Conservation (phyloP, 2,888 invertebrate species). For the Tachina grossa region DNA sequence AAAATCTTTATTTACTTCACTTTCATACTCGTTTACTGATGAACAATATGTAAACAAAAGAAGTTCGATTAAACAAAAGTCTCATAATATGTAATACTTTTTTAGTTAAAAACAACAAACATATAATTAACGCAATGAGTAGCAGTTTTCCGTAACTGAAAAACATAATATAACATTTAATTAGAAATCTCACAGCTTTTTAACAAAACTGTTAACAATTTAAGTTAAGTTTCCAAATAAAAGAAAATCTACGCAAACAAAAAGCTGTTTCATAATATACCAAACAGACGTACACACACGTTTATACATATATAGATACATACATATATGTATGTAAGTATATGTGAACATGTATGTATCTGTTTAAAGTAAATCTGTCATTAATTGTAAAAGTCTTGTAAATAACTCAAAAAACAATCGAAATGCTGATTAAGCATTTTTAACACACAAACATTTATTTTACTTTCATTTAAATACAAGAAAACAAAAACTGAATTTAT, state of each 20-base stretch:
- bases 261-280: neutral
- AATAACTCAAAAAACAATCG: neutral
- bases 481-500: slow-evolving; percentile 34
- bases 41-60: neutral
- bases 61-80: neutral
- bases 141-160: too few relatives aligned
- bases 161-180: neutral
- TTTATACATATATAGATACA: neutral
- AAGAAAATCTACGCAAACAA: neutral
- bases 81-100: neutral
- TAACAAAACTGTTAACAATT: neutral
- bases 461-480: slow-evolving; percentile 55
- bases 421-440: slow-evolving; percentile 16
- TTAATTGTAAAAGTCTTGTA: slow-evolving; percentile 9
- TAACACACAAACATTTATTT: slow-evolving; percentile 7
- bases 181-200: neutral
- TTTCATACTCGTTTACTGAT: neutral
- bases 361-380: neutral
- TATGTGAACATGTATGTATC: neutral
- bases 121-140: slow-evolving; percentile 2
- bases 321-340: neutral
- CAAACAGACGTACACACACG: neutral
- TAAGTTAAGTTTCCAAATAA: neutral
- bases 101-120: neutral
- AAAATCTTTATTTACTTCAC: neutral